Evolutionary conservation across 2,888 invertebrate species (phyloP).

Genomic region (Polymixis lichenea): DNA sequence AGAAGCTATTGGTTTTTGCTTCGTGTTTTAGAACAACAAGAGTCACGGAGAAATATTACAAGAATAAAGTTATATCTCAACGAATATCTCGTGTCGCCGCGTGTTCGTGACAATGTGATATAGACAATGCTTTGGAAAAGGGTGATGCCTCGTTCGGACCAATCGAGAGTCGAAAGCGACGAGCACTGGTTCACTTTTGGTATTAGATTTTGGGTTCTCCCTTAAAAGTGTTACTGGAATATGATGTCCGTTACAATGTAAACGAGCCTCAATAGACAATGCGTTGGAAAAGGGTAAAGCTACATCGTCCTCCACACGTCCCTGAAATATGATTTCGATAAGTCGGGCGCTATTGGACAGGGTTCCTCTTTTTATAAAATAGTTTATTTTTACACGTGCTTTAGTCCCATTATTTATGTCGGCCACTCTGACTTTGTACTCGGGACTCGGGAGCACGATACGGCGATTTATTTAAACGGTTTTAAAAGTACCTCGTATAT

Average conservation of each 20-base stretch:
- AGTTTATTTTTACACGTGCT: conserved; percentile 83
- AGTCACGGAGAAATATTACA: conserved; percentile 83
- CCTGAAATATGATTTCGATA: conserved; percentile 90
- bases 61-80: conserved; percentile 87
- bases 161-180: conserved; percentile 54
- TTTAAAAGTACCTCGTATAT: conserved; percentile 56
- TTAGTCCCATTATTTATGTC: conserved; percentile 75
- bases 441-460: conserved; percentile 64
- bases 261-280: conserved; percentile 83
- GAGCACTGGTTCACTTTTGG: conserved; percentile 59
- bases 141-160: conserved; percentile 82
- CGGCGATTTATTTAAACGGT: conserved; percentile 66
- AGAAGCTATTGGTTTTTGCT: conserved; percentile 48
- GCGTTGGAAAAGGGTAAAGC: conserved; percentile 86
- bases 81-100: conserved; percentile 88
- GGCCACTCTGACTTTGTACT: conserved; percentile 65
- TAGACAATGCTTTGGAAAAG: conserved; percentile 88
- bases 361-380: conserved; percentile 84
- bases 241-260: conserved; percentile 58
- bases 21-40: conserved; percentile 63
- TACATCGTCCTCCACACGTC: conserved; percentile 87
- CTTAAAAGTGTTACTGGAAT: conserved; percentile 50
- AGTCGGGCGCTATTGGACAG: conserved; percentile 87
- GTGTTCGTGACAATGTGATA: conserved; percentile 89
- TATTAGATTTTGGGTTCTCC: conserved; percentile 43